Conservation (phyloP, 2,113 vertebrate genomes). For the Peromyscus leucopus region DNA sequence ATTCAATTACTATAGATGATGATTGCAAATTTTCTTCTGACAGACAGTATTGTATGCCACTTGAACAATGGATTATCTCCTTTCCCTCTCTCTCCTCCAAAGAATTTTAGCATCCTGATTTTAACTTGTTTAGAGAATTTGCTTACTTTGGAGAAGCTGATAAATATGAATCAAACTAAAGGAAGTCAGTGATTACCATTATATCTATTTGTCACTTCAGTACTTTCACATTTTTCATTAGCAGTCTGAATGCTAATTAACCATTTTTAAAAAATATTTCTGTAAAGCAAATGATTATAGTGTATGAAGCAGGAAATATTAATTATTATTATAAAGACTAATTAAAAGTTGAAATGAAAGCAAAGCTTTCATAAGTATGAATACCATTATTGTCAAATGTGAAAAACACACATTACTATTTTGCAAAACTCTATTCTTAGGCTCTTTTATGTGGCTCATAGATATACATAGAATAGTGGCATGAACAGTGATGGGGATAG, state of each 20-base stretch:
- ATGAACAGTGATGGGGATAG: not conserved
- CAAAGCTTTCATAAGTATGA: conserved; percentile 63
- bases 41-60: not conserved
- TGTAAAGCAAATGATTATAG: conserved; percentile 47
- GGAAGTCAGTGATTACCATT: conserved; percentile 68
- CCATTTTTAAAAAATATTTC: conserved; percentile 65
- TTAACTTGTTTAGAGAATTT: conserved; percentile 53
- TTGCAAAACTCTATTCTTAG: conserved; percentile 56
- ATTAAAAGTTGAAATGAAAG: conserved; percentile 76
- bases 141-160: conserved; percentile 37
- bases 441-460: conserved; percentile 21
- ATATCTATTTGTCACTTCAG: conserved; percentile 65
- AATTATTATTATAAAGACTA: conserved; percentile 71
- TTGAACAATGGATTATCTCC: not conserved
- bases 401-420: conserved; percentile 58
- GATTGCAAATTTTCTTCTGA: not conserved
- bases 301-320: conserved; percentile 57
- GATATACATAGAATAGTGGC: conserved; percentile 15
- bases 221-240: conserved; percentile 70
- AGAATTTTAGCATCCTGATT: conserved; percentile 41
- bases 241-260: conserved; percentile 59
- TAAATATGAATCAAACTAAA: conserved; percentile 54
- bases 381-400: conserved; percentile 61
- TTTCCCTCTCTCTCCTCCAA: not conserved
- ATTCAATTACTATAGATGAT: not conserved